Conservation (phyloP, 2,888 invertebrate species). For the Adela reaumurella region DNA sequence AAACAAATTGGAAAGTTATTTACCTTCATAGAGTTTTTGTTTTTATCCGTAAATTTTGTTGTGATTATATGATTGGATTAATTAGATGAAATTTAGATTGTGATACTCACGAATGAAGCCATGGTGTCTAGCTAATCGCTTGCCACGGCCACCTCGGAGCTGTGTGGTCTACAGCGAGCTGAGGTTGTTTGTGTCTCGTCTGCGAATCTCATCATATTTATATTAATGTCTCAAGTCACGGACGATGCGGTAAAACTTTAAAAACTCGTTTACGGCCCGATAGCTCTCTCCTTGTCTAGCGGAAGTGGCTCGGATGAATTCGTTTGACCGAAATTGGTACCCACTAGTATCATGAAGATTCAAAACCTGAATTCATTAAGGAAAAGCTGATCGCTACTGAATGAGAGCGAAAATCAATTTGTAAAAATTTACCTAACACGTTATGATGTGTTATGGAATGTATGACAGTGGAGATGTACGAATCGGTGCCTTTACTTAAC, state of each 20-base stretch:
- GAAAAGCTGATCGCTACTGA: no score
- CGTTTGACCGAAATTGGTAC: neutral
- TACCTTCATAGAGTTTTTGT: no score
- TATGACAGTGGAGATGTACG: no score
- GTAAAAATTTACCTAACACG: no score
- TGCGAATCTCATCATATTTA: conserved; percentile 40
- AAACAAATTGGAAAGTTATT: no score
- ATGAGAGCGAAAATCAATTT: no score
- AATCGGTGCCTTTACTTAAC: no score
- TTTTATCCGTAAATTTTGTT: no score
- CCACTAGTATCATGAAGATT: neutral
- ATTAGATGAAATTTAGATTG: no score
- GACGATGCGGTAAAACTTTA: conserved; percentile 22
- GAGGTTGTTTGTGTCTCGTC: conserved; percentile 38
- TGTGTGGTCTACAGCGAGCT: conserved; percentile 38
- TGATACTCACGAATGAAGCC: conserved; percentile 44
- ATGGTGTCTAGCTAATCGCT: conserved; percentile 51
- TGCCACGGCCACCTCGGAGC: conserved; percentile 27
- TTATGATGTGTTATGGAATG: no score
- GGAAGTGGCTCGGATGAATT: conserved; percentile 16
- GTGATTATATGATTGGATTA: no score
- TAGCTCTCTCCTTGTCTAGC: conserved; percentile 39
- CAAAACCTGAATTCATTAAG: no score
- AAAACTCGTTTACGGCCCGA: conserved; percentile 27
- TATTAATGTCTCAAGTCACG: conserved; percentile 26